Percentiles rank a stretch among this genome's conserved stretches.
phyloP scores from a whole-genome alignment of 2,797 vertebrate genomes.

The Astyanax mexicanus region DNA sequence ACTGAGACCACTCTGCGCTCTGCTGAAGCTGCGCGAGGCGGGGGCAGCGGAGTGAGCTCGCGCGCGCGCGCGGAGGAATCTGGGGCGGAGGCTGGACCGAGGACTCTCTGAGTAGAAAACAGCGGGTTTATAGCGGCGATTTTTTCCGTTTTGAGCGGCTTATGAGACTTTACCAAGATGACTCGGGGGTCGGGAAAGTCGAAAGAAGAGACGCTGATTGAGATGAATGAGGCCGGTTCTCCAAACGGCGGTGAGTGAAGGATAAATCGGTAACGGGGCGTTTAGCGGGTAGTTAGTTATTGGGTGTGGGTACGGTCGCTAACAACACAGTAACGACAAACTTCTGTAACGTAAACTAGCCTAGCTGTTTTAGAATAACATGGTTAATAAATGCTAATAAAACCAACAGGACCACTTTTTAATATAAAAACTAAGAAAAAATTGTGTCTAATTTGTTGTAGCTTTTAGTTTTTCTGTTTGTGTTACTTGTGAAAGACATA shows the following conservation, averaged over 20 bases:
- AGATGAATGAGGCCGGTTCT: slow-evolving; percentile 76
- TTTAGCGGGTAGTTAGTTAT: too few relatives aligned
- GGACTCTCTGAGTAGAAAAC: not conserved
- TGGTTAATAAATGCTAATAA: too few relatives aligned
- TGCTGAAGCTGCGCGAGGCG: not conserved
- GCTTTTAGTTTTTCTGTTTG: too few relatives aligned
- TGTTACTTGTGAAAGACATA: too few relatives aligned
- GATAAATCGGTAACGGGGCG: not conserved
- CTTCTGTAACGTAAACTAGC: not conserved
- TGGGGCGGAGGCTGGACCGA: slow-evolving; percentile 29
- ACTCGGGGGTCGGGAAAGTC: slow-evolving; percentile 68
- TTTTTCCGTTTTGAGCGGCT: not conserved
- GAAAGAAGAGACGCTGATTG: slow-evolving; percentile 74
- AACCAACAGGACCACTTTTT: too few relatives aligned
- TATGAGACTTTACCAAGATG: slow-evolving; percentile 62
- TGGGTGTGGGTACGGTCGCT: not conserved
- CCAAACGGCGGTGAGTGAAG: slow-evolving; percentile 57
- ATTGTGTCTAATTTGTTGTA: too few relatives aligned
- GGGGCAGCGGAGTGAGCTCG: not conserved
- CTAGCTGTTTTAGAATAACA: too few relatives aligned
- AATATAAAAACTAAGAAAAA: too few relatives aligned
- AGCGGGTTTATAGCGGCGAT: too few relatives aligned
- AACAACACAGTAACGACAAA: not conserved
- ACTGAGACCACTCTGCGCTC: slow-evolving; percentile 12
- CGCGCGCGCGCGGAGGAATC: not conserved